These are phyloP conservation scores for Epistrophe eligans DNA, from an alignment of 2,888 invertebrate species.

Conservation along the genomic window DNA sequence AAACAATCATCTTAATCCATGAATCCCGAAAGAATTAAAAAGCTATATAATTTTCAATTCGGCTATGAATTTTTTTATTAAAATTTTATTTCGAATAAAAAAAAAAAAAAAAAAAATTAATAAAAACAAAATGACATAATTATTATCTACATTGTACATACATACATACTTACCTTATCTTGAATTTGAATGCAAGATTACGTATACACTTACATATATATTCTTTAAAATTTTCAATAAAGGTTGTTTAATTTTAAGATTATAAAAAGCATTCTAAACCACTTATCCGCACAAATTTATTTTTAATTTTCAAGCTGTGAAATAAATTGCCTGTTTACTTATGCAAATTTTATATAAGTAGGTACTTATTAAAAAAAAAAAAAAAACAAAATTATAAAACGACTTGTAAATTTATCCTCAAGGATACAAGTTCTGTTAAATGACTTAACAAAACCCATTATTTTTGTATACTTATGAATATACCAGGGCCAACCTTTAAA, in stretches of 20 bases:
- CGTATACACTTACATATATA: too few relatives aligned
- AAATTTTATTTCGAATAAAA: too few relatives aligned
- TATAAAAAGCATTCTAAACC: slow-evolving; percentile 11
- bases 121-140: slow-evolving; percentile 5
- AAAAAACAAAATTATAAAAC: neutral
- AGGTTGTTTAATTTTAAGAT: slow-evolving; percentile 18
- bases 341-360: slow-evolving; percentile 17
- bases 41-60: too few relatives aligned
- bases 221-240: slow-evolving; percentile 10
- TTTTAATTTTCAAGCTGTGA: slow-evolving; percentile 30
- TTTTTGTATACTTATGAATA: neutral
- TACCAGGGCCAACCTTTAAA: neutral
- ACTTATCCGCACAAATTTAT: slow-evolving; percentile 27
- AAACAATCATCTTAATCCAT: too few relatives aligned
- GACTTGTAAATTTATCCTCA: slow-evolving; percentile 22
- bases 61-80: too few relatives aligned
- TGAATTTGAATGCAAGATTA: neutral
- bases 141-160: too few relatives aligned
- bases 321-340: slow-evolving; percentile 35
- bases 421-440: slow-evolving; percentile 19
- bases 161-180: neutral
- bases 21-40: too few relatives aligned
- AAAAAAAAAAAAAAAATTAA: neutral
- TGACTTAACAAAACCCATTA: slow-evolving; percentile 36
- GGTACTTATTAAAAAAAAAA: slow-evolving; percentile 10